Evolutionary conservation across 64 coral and sea anemone species (phyloP).

Genomic region (Orbicella faveolata): DNA sequence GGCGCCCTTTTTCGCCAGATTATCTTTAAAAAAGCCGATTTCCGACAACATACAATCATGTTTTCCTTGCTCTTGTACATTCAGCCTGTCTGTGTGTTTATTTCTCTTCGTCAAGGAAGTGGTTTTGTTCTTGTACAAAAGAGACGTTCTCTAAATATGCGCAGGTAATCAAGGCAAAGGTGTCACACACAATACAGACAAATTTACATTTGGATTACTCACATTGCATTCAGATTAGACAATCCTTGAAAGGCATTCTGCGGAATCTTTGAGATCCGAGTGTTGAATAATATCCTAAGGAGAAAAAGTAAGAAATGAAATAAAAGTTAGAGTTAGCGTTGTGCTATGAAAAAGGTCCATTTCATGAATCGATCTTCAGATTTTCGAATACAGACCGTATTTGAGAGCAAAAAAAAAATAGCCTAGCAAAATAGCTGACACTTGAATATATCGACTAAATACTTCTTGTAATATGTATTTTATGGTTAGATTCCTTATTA

Average conservation of each 20-base stretch:
- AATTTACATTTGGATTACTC: conserved; percentile 38
- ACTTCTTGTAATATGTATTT: neutral
- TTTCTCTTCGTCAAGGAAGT: neutral
- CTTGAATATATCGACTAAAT: neutral
- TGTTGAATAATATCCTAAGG: neutral
- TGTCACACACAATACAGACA: neutral
- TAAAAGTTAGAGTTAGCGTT: neutral
- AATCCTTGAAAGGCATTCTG: conserved; percentile 33
- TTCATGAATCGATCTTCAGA: neutral
- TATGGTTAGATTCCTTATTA: neutral
- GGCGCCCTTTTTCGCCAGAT: neutral
- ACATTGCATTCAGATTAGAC: conserved; percentile 9
- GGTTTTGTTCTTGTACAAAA: conserved; percentile 27
- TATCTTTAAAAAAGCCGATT: neutral
- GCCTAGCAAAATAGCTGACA: neutral
- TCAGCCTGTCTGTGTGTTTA: neutral
- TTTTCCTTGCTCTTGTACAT: conserved; percentile 21
- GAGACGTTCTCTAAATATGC: neutral
- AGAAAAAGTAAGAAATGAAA: neutral
- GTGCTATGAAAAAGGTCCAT: neutral
- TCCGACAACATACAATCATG: conserved; percentile 12
- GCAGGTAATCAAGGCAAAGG: neutral
- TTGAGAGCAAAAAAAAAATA: neutral
- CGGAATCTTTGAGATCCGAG: conserved; percentile 9
- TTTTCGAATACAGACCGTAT: too few species aligned